Conservation (phyloP, 1,140 invertebrate species). For the Drosophila arizonae region DNA sequence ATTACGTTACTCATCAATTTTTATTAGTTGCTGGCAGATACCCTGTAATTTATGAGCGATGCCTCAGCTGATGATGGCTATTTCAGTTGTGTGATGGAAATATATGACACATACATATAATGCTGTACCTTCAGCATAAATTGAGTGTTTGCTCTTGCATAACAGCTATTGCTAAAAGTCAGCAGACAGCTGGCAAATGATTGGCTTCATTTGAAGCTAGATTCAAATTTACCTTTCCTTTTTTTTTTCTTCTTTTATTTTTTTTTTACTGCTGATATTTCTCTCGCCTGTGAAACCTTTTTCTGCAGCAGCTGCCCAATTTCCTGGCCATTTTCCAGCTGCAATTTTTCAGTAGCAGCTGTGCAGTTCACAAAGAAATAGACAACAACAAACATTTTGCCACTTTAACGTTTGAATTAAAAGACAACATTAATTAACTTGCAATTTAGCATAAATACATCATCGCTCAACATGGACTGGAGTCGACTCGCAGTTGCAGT, state of each 20-base stretch:
- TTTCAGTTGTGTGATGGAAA: background rate
- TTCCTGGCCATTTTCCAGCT: slow-evolving; percentile 57
- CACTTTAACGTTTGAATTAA: slow-evolving; percentile 76
- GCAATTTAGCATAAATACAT: slow-evolving; percentile 80
- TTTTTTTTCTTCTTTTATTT: slow-evolving; percentile 11
- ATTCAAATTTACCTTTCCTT: slow-evolving; percentile 9
- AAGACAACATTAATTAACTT: slow-evolving; percentile 69
- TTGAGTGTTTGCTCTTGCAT: background rate
- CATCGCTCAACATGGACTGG: slow-evolving; percentile 63
- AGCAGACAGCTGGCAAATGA: too few relatives aligned
- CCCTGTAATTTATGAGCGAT: too few relatives aligned
- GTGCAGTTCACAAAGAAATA: slow-evolving; percentile 16
- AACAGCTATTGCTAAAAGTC: too few relatives aligned
- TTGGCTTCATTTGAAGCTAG: background rate
- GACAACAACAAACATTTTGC: slow-evolving; percentile 44
- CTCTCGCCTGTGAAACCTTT: slow-evolving; percentile 6
- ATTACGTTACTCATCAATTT: background rate
- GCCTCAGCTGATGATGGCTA: too few relatives aligned
- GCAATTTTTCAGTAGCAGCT: slow-evolving; percentile 39
- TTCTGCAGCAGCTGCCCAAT: slow-evolving; percentile 40
- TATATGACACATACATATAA: background rate
- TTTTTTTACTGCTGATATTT: background rate
- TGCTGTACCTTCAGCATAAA: background rate
- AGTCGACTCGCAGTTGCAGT: background rate
- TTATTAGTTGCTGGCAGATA: background rate